Conservation (phyloP, 2,113 vertebrate genomes). For the Oryzias celebensis region DNA sequence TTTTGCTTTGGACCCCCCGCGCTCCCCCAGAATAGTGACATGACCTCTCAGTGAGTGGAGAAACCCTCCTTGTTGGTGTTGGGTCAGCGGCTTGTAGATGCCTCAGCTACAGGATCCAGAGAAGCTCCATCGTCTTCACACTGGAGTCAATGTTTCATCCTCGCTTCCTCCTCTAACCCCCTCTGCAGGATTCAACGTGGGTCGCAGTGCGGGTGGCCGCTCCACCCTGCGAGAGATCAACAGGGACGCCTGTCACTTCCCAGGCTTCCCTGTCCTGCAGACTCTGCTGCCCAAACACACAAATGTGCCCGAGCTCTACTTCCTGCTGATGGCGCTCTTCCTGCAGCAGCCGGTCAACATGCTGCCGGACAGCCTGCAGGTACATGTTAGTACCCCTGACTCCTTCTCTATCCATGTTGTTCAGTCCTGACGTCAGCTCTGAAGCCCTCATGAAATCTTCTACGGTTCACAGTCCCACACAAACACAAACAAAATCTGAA, state of each 20-base stretch:
- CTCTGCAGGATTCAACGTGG: slow-evolving; percentile 91
- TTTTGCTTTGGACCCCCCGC: slow-evolving; percentile 7
- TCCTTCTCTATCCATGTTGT: slow-evolving; percentile 29
- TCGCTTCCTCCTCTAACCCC: neutral
- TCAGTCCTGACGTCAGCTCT: no score
- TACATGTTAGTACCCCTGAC: slow-evolving; percentile 77
- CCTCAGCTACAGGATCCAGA: slow-evolving; percentile 2
- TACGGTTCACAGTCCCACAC: no score
- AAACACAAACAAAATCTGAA: no score
- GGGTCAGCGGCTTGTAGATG: neutral
- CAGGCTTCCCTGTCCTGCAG: slow-evolving; percentile 92
- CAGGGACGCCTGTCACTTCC: slow-evolving; percentile 95
- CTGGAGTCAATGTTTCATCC: neutral
- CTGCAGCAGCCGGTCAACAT: slow-evolving; percentile 96
- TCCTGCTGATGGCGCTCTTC: slow-evolving; percentile 97
- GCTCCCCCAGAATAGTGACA: slow-evolving; percentile 13
- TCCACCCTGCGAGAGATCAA: slow-evolving; percentile 94
- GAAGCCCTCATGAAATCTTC: no score
- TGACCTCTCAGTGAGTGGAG: slow-evolving; percentile 9
- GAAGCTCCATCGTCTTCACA: neutral
- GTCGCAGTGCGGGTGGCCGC: slow-evolving; percentile 90
- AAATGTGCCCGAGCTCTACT: slow-evolving; percentile 95
- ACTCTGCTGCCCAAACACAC: slow-evolving; percentile 96
- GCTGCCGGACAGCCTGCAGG: slow-evolving; percentile 97
- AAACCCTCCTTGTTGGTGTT: no score